These are phyloP conservation scores for Nephrotoma flavescens DNA, from an alignment of 2,888 invertebrate genomes.

Conservation along the genomic window DNA sequence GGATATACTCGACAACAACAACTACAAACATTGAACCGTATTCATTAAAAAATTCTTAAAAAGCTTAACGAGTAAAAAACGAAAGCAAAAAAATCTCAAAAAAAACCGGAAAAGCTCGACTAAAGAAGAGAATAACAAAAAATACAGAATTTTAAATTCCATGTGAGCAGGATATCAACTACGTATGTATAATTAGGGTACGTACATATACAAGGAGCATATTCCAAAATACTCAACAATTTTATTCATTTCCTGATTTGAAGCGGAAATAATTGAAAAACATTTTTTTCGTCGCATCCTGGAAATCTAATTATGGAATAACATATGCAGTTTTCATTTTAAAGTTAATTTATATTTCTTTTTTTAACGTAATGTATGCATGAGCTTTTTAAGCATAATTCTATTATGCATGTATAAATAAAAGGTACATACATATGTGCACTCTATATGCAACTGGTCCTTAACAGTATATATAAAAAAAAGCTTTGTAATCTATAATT, in stretches of 20 bases:
- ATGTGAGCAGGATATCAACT: neutral
- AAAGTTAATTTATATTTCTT: neutral
- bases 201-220: neutral
- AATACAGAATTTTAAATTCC: too few relatives aligned
- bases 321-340: neutral
- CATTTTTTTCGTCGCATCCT: neutral
- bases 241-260: neutral
- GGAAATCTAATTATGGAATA: neutral
- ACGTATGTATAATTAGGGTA: neutral
- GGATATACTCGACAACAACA: too few relatives aligned
- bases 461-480: neutral
- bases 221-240: neutral
- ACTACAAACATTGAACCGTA: neutral
- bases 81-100: neutral
- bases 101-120: neutral
- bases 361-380: neutral
- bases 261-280: neutral
- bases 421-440: neutral
- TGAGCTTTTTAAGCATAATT: neutral
- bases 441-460: neutral
- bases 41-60: neutral
- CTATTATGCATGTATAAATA: neutral
- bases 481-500: neutral
- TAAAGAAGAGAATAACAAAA: neutral
- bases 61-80: neutral